Conservation (phyloP, 2,113 vertebrate species). For the Thalassarche chlororhynchos region DNA sequence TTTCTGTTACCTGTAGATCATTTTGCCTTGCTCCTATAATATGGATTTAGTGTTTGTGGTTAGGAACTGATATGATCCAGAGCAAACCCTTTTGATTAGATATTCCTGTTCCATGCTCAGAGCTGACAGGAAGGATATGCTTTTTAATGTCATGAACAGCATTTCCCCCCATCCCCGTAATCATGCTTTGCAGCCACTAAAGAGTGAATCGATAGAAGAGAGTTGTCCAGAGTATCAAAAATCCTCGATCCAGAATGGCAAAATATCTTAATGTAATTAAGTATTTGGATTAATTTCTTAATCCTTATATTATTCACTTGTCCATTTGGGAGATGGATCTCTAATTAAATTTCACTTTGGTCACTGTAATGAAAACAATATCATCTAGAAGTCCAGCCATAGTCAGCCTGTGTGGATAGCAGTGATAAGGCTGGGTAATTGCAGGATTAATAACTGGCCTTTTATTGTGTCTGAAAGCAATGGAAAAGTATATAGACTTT, state of each 20-base stretch:
- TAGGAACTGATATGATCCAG: conserved; percentile 64
- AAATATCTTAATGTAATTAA: conserved; percentile 69
- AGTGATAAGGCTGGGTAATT: conserved; percentile 73
- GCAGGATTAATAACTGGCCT: conserved; percentile 70
- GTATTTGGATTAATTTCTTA: conserved; percentile 67
- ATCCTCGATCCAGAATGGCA: conserved; percentile 6
- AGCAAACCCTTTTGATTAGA: conserved; percentile 65
- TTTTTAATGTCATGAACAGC: background rate
- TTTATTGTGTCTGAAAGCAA: conserved; percentile 67
- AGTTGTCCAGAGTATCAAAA: conserved; percentile 5
- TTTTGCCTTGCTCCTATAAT: conserved; percentile 52
- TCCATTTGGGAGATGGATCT: conserved; percentile 57
- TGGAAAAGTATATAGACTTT: conserved; percentile 41
- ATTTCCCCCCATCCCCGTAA: background rate
- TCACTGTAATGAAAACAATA: conserved; percentile 66
- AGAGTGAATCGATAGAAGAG: background rate
- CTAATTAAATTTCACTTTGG: conserved; percentile 74
- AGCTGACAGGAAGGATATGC: conserved; percentile 50
- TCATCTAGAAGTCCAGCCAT: conserved; percentile 19
- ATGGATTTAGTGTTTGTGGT: conserved; percentile 48
- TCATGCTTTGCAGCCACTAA: conserved; percentile 1
- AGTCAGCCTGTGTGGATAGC: conserved; percentile 59
- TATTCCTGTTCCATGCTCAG: conserved; percentile 45
- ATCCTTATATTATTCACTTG: conserved; percentile 54
- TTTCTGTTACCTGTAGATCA: conserved; percentile 67